Conservation (phyloP, 2,113 vertebrate genomes). For the Spermophilus dauricus region DNA sequence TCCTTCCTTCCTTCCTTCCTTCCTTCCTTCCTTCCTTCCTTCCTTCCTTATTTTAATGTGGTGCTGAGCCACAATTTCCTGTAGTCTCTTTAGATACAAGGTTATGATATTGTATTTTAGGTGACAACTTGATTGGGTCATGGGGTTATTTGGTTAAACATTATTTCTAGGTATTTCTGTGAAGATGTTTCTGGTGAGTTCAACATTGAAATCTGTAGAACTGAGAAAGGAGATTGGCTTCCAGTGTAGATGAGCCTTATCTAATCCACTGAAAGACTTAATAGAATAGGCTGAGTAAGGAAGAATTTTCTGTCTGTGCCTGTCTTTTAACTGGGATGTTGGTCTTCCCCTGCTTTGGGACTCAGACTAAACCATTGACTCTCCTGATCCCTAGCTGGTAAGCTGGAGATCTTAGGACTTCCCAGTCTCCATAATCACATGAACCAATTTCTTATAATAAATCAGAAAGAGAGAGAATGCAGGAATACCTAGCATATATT, state of each 20-base stretch:
- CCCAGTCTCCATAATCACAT: background rate
- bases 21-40: no score
- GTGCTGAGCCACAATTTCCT: no score
- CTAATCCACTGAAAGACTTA: background rate
- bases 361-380: background rate
- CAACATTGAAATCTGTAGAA: background rate
- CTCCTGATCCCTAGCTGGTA: background rate
- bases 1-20: no score
- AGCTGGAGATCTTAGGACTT: background rate
- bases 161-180: background rate
- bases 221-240: background rate
- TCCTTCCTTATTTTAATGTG: no score
- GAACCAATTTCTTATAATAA: no score
- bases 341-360: background rate
- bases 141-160: background rate
- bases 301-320: background rate
- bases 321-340: background rate
- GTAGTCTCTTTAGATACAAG: background rate
- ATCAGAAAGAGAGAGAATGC: no score
- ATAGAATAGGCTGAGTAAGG: background rate
- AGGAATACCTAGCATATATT: background rate
- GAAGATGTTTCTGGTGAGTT: background rate
- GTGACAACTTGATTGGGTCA: background rate
- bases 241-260: no score
- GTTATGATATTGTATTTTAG: background rate